These are phyloP conservation scores for Catharus fuscescens DNA, from an alignment of 2,113 vertebrate species.

Conservation along the genomic window DNA sequence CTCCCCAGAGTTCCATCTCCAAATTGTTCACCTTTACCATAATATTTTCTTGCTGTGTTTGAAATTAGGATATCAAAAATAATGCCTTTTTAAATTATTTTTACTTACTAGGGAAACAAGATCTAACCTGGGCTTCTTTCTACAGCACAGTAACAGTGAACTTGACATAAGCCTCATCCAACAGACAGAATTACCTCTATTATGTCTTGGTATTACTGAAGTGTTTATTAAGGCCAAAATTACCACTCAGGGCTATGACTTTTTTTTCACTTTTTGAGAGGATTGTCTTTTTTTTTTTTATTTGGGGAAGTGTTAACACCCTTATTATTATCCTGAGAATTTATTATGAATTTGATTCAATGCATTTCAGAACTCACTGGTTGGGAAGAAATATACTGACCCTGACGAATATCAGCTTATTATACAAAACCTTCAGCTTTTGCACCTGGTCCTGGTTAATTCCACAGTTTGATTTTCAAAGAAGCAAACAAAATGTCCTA, in stretches of 20 bases:
- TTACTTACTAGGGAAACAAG: neutral
- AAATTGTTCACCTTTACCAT: neutral
- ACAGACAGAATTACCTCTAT: neutral
- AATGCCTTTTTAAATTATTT: neutral
- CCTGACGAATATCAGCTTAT: neutral
- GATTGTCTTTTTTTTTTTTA: neutral
- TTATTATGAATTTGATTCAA: conserved; percentile 2
- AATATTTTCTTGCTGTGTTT: neutral
- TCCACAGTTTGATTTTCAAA: neutral
- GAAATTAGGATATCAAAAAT: neutral
- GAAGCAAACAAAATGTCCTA: neutral
- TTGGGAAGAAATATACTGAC: neutral
- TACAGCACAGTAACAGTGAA: neutral
- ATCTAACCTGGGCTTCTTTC: neutral
- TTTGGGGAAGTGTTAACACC: neutral
- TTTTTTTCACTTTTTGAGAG: neutral
- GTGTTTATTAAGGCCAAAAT: neutral
- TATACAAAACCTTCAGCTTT: neutral
- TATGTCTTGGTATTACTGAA: neutral
- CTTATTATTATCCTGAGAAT: neutral
- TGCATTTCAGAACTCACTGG: neutral
- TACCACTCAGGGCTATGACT: neutral
- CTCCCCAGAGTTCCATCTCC: neutral
- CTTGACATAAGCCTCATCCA: neutral
- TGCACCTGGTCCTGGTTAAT: neutral